Conservation (phyloP, 2,797 vertebrate species). For the Otus scops region DNA sequence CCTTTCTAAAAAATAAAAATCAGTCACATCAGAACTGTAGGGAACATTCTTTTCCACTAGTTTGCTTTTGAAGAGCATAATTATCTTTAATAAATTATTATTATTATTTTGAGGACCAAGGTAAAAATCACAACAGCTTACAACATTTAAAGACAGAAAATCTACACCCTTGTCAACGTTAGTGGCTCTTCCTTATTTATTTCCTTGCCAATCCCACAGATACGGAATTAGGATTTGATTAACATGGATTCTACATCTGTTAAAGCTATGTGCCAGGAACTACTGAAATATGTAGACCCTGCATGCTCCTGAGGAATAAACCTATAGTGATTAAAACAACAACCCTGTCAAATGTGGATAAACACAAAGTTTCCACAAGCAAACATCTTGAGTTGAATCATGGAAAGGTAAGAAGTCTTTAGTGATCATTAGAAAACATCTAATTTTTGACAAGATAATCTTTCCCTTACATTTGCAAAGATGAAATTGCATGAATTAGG, state of each 20-base stretch:
- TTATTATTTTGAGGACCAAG: neutral
- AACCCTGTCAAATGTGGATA: neutral
- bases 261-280: neutral
- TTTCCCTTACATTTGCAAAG: neutral
- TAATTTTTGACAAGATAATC: neutral
- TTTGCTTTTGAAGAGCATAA: neutral
- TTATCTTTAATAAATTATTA: neutral
- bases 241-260: neutral
- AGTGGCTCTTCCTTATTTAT: neutral
- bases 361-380: neutral
- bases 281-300: neutral
- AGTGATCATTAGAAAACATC: neutral
- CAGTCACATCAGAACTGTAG: neutral
- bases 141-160: neutral
- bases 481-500: neutral
- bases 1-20: neutral
- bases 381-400: neutral
- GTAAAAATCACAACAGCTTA: neutral
- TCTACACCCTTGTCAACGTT: accelerated
- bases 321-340: neutral
- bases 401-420: neutral
- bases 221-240: neutral
- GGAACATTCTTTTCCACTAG: neutral
- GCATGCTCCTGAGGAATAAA: neutral
- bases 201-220: neutral